Evolutionary conservation across 2,888 invertebrate genomes (phyloP).

Genomic region (Chrysolina oricalcia): DNA sequence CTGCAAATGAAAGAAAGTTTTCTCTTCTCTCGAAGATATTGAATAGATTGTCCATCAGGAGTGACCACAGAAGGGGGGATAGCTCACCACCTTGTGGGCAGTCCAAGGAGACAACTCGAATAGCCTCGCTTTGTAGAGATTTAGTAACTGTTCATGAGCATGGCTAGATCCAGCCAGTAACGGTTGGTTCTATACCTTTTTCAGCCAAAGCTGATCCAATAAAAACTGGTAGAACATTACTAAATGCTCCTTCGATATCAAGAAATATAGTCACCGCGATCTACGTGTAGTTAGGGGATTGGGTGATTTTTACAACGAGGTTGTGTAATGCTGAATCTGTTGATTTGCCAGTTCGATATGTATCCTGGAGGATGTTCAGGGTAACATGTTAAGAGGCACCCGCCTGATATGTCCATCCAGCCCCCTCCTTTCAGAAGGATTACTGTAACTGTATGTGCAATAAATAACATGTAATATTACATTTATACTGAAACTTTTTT

Average conservation of each 20-base stretch:
- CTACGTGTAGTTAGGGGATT: background rate
- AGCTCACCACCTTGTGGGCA: background rate
- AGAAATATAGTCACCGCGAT: background rate
- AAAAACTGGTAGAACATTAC: background rate
- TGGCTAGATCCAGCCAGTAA: background rate
- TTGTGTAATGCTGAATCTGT: background rate
- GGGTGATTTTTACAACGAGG: conserved; percentile 4
- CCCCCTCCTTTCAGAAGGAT: no score
- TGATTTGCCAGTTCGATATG: background rate
- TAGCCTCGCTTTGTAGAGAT: background rate
- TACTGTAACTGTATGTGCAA: no score
- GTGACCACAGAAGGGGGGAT: background rate
- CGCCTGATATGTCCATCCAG: no score
- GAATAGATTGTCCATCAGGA: background rate
- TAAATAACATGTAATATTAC: no score
- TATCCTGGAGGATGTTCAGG: background rate
- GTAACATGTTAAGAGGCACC: no score
- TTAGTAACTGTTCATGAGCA: background rate
- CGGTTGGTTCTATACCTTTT: background rate
- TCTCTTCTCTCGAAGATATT: no score
- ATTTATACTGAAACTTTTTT: no score
- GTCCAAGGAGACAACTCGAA: background rate
- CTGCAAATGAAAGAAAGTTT: background rate
- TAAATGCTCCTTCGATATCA: background rate
- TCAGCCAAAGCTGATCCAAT: background rate